A percentile compares a stretch with the other conserved stretches of the same genome.
phyloP scores from a whole-genome alignment of 2,797 vertebrate species.

The Anolis apletophallus region DNA sequence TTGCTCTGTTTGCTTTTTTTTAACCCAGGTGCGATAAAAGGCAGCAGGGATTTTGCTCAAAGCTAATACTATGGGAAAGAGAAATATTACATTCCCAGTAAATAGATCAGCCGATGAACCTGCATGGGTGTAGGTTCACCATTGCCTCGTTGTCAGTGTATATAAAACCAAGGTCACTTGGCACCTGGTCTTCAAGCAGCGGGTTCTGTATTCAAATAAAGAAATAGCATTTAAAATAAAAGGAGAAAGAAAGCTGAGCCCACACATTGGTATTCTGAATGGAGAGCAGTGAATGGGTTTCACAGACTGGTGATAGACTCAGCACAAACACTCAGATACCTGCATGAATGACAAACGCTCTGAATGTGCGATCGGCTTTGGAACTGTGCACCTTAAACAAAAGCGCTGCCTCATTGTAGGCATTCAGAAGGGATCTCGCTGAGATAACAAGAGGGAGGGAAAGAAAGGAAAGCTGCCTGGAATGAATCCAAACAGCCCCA shows the following conservation, averaged over 20 bases:
- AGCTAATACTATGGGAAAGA: neutral
- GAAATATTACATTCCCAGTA: slow-evolving; percentile 13
- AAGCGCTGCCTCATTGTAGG: neutral
- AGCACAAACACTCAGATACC: neutral
- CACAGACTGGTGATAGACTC: slow-evolving; percentile 2
- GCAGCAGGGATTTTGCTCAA: neutral
- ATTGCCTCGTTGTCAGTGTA: neutral
- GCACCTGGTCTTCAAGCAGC: neutral
- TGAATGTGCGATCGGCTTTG: neutral
- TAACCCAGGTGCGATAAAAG: neutral
- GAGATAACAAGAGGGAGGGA: neutral
- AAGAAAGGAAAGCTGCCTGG: neutral
- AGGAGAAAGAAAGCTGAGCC: neutral
- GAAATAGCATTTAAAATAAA: neutral
- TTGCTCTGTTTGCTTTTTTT: neutral
- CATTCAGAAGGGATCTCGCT: neutral
- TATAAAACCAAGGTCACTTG: neutral
- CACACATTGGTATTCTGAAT: neutral
- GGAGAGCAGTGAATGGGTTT: slow-evolving; percentile 7
- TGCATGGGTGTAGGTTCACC: neutral
- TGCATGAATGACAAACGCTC: slow-evolving; percentile 5
- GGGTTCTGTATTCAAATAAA: neutral
- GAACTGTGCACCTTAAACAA: neutral
- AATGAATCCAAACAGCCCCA: neutral
- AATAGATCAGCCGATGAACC: neutral